These are phyloP conservation scores for Chromobotia macracanthus DNA, from an alignment of 2,797 vertebrate species.

Conservation along the genomic window DNA sequence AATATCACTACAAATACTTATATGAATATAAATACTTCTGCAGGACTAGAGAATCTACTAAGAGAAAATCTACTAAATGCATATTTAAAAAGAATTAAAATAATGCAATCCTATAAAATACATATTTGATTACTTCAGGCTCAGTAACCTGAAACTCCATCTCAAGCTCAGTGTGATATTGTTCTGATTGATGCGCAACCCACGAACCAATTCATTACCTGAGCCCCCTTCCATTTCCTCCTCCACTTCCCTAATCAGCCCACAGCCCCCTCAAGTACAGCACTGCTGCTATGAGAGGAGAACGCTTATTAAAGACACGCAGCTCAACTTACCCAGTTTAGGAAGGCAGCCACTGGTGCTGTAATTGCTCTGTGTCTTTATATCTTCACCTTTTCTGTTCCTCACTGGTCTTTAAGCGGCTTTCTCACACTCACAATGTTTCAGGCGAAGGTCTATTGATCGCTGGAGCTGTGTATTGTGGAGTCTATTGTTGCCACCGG, in stretches of 20 bases:
- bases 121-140: conserved; percentile 4
- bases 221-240: conserved; percentile 42
- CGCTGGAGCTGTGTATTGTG: conserved; percentile 67
- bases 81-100: conserved; percentile 14
- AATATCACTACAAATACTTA: neutral
- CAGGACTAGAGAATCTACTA: neutral
- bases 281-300: conserved; percentile 48
- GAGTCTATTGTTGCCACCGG: conserved; percentile 70
- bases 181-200: conserved; percentile 68
- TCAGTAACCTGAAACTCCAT: conserved; percentile 66
- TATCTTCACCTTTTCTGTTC: conserved; percentile 48
- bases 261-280: conserved; percentile 32
- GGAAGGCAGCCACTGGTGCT: conserved; percentile 59
- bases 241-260: conserved; percentile 44
- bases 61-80: neutral
- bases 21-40: neutral
- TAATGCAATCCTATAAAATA: neutral
- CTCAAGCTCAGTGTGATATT: conserved; percentile 69
- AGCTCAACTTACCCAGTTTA: conserved; percentile 75
- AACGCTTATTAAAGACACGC: conserved; percentile 56
- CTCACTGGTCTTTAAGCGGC: conserved; percentile 56
- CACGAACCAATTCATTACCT: conserved; percentile 64
- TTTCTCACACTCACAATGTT: conserved; percentile 58
- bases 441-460: conserved; percentile 66
- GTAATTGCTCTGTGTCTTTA: conserved; percentile 51